Evolutionary conservation across 2,797 vertebrate genomes (phyloP), one percentile per base, ranked within the genome.

Genomic region (Sardinella longiceps): DNA sequence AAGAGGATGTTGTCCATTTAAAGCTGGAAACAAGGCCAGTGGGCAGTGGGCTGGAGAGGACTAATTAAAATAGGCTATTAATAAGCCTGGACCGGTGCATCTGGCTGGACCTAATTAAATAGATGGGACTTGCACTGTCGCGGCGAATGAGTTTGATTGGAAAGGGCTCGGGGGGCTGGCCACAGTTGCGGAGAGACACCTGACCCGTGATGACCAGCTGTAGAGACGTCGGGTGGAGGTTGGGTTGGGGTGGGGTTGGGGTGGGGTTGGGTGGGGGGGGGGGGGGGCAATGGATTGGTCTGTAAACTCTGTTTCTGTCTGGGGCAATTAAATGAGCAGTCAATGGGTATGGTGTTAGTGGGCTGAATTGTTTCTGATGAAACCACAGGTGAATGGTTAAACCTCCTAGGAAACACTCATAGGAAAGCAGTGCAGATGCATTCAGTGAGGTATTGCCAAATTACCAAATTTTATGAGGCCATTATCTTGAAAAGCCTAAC

Each of bases 11-110:
- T 60, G 56, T 10, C 23, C 56, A 60, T 60, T 60, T 60, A n/a
- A 60, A 60, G 56, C 56, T 60, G 56, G 56, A 60, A 60, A 60
- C 56, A 60, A 10, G 56, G n/a, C 56, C 56, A 60, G 56, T 60
- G 56, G 56, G 4, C 56, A 58, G 56, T 58, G 23, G 9, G 56
- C 25, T 25, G n/a, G 5, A 58, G 56, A 25, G n/a, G n/a, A n/a
- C 56, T 25, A 25, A 60, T 60, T 60, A 60, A 60, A 58, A 60
- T 7, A n/a, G 20, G n/a, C n/a, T 60, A 60, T 60, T 60, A 60
- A 25, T 60, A 60, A 60, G 56, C n/a, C n/a, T 25, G n/a, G 7
- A 30, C 28, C 48, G 25, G 30, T 53, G 74, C 28, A 83, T 66
- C 66, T 43, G 60, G 23, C 14, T 12, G n/a, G 45, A 28, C 23